Percentiles rank a stretch among this genome's conserved stretches.
Conservation (phyloP, 2,888 invertebrate species). For the Amblyteles armatorius region DNA sequence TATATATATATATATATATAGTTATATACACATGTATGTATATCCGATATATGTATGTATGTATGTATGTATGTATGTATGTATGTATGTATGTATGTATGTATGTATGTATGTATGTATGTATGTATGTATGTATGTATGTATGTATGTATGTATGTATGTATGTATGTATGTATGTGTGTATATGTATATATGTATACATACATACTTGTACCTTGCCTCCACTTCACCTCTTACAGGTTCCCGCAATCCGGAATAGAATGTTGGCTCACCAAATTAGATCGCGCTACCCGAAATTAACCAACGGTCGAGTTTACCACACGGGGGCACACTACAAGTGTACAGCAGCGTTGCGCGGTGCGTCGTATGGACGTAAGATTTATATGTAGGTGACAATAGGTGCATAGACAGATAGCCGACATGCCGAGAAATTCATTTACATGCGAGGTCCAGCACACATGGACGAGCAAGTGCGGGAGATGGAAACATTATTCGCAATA, state of each 20-base stretch:
- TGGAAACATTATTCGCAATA: not conserved
- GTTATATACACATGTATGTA: no score
- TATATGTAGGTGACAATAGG: slow-evolving; percentile 11
- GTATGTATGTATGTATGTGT: no score
- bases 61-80: no score
- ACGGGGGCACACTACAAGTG: slow-evolving; percentile 21
- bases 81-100: no score
- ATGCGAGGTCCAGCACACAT: not conserved
- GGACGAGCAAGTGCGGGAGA: not conserved
- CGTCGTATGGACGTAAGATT: not conserved
- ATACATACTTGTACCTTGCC: slow-evolving; percentile 4
- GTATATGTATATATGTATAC: no score
- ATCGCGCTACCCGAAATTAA: slow-evolving; percentile 51
- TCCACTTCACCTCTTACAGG: slow-evolving; percentile 1
- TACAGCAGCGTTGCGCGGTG: slow-evolving; percentile 1
- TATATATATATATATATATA: not conserved
- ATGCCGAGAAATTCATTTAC: not conserved
- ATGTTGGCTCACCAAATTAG: slow-evolving; percentile 53
- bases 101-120: no score
- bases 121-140: no score
- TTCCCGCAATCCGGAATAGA: slow-evolving; percentile 50
- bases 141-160: no score
- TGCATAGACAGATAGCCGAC: slow-evolving; percentile 29
- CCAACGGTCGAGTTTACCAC: slow-evolving; percentile 27
- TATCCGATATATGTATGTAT: no score